A percentile compares a stretch with the other conserved stretches of the same genome.
These are phyloP conservation scores for Sebastes vulpes DNA, from an alignment of 2,797 vertebrate species.

Conservation along the genomic window DNA sequence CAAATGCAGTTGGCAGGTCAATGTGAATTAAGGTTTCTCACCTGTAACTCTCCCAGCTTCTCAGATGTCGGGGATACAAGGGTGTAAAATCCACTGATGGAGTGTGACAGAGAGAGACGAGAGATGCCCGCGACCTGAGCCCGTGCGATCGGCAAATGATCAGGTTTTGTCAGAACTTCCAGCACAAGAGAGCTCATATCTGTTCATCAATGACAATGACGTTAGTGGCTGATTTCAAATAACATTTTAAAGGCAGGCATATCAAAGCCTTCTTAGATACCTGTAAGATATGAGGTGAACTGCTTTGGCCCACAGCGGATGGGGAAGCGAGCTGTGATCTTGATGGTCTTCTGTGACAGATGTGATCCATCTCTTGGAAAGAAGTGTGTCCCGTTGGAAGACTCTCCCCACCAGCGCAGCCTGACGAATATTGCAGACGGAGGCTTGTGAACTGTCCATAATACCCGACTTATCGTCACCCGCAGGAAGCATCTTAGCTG, in stretches of 20 bases:
- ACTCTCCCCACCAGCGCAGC: slow-evolving; percentile 97
- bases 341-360: slow-evolving; percentile 83
- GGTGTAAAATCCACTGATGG: slow-evolving; percentile 91
- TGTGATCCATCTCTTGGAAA: slow-evolving; percentile 86
- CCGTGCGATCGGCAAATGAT: slow-evolving; percentile 90
- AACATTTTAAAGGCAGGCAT: neutral
- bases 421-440: slow-evolving; percentile 84
- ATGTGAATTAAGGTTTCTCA: slow-evolving; percentile 56
- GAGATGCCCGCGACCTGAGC: slow-evolving; percentile 89
- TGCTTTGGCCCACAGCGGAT: slow-evolving; percentile 94
- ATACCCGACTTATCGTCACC: slow-evolving; percentile 87
- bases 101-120: slow-evolving; percentile 88
- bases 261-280: slow-evolving; percentile 68
- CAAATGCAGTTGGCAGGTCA: neutral
- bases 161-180: slow-evolving; percentile 90
- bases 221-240: neutral
- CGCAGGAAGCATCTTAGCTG: slow-evolving; percentile 92
- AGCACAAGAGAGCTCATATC: slow-evolving; percentile 94
- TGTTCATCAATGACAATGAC: slow-evolving; percentile 65
- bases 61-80: slow-evolving; percentile 92
- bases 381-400: slow-evolving; percentile 89
- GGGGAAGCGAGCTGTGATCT: slow-evolving; percentile 89
- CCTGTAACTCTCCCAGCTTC: slow-evolving; percentile 96
- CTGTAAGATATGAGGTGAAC: slow-evolving; percentile 93
- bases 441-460: slow-evolving; percentile 90